Conservation (phyloP, 2,797 vertebrate species). For the Thripadectes ignobilis region DNA sequence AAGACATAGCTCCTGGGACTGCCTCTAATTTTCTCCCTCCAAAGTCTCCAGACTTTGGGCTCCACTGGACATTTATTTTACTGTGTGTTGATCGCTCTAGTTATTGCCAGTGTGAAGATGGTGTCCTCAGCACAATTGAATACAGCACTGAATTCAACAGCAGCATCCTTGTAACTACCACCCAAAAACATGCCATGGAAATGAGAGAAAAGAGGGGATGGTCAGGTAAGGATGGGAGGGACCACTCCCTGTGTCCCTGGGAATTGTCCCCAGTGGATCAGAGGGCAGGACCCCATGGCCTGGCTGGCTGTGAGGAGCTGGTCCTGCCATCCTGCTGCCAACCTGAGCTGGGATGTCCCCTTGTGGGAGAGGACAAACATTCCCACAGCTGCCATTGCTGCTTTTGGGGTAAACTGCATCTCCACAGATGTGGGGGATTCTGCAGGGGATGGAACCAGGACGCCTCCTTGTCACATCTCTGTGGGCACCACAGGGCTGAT, state of each 20-base stretch:
- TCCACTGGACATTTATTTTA: not conserved
- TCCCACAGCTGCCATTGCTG: not conserved
- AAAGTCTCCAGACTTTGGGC: not conserved
- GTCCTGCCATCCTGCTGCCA: not conserved
- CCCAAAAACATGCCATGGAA: not conserved
- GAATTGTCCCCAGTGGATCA: not conserved
- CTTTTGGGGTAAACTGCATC: not conserved
- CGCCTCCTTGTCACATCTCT: not conserved
- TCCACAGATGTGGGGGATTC: rapidly evolving
- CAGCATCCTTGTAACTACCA: not conserved
- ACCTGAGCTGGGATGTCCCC: not conserved
- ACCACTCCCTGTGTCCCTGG: not conserved
- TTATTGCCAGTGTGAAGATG: not conserved
- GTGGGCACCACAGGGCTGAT: rapidly evolving
- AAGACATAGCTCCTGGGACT: not conserved
- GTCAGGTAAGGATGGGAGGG: not conserved
- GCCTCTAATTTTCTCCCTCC: not conserved
- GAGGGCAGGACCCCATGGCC: not conserved
- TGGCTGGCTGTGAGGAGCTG: not conserved
- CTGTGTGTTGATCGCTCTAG: not conserved
- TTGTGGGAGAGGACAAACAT: not conserved
- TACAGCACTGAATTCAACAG: not conserved
- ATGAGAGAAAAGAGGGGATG: not conserved
- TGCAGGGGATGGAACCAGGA: not conserved
- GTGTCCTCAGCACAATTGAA: not conserved